Percentiles rank a stretch among this genome's conserved stretches.
Evolutionary conservation across 1,140 invertebrate genomes (phyloP).

Genomic region (Tetramorium alpestre): DNA sequence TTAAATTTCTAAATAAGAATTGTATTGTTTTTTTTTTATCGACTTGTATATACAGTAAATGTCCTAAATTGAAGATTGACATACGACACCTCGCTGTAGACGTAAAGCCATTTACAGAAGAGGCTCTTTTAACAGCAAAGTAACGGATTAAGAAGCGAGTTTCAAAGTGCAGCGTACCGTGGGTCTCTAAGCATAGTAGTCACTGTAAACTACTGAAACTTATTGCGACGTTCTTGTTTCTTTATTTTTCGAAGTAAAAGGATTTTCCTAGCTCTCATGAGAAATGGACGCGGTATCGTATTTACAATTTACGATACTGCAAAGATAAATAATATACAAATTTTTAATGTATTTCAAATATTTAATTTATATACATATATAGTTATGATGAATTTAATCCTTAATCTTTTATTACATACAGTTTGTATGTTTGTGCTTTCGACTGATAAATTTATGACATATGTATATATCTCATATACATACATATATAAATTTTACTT

Average conservation of each 20-base stretch:
- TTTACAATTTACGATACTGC: background rate
- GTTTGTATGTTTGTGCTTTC: background rate
- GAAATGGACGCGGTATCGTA: background rate
- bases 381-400: background rate
- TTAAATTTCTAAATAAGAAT: background rate
- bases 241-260: background rate
- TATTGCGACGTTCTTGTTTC: slow-evolving; percentile 5
- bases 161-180: slow-evolving; percentile 8
- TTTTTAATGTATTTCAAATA: background rate
- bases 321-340: background rate
- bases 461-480: background rate
- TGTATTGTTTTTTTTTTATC: background rate
- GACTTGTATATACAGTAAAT: background rate
- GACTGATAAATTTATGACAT: background rate
- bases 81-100: background rate
- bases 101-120: background rate
- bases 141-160: slow-evolving; percentile 4
- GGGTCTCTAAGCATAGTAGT: slow-evolving; percentile 9
- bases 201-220: slow-evolving; percentile 21
- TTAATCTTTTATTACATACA: background rate
- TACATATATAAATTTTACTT: background rate
- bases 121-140: slow-evolving; percentile 34
- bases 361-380: background rate
- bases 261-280: background rate
- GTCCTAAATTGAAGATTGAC: slow-evolving; percentile 1